phyloP scores from a whole-genome alignment of 2,113 vertebrate genomes.

The Pollachius pollachius region DNA sequence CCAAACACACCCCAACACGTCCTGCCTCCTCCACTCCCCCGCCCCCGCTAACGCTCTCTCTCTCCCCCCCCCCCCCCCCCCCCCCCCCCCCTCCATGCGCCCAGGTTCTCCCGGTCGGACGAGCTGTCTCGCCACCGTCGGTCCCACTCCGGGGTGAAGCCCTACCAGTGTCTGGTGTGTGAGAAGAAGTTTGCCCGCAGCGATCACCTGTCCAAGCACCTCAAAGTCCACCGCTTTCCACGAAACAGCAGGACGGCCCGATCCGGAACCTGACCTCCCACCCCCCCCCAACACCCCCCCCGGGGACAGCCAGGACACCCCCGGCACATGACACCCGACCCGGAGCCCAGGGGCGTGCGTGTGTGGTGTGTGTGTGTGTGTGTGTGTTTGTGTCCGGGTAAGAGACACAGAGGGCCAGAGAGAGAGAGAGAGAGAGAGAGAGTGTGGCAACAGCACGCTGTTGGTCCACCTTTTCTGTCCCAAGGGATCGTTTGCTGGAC shows the following conservation, averaged over 20 bases:
- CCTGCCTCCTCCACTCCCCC: not conserved
- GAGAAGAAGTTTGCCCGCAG: slow-evolving; percentile 99
- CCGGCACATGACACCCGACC: too few species aligned
- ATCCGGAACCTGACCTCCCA: slow-evolving; percentile 81
- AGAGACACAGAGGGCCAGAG: slow-evolving; percentile 6
- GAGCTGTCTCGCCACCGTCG: slow-evolving; percentile 94
- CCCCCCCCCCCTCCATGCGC: not conserved
- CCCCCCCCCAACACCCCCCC: slow-evolving; percentile 39
- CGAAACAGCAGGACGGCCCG: slow-evolving; percentile 88
- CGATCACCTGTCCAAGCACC: slow-evolving; percentile 98
- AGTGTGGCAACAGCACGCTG: not conserved
- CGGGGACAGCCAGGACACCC: slow-evolving; percentile 31
- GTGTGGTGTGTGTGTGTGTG: slow-evolving; percentile 11
- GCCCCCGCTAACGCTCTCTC: not conserved
- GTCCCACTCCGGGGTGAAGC: slow-evolving; percentile 96
- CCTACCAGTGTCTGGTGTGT: slow-evolving; percentile 93
- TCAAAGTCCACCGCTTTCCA: slow-evolving; percentile 99
- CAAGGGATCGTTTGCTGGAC: too few species aligned
- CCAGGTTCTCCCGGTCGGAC: slow-evolving; percentile 94
- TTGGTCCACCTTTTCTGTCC: too few species aligned
- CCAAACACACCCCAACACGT: slow-evolving; percentile 44
- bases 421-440: slow-evolving; percentile 1
- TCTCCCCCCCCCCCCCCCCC: not conserved
- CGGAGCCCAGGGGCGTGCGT: not conserved
- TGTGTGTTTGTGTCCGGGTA: not conserved